Conservation (phyloP, 1,140 invertebrate genomes). For the Trissolcus basalis region DNA sequence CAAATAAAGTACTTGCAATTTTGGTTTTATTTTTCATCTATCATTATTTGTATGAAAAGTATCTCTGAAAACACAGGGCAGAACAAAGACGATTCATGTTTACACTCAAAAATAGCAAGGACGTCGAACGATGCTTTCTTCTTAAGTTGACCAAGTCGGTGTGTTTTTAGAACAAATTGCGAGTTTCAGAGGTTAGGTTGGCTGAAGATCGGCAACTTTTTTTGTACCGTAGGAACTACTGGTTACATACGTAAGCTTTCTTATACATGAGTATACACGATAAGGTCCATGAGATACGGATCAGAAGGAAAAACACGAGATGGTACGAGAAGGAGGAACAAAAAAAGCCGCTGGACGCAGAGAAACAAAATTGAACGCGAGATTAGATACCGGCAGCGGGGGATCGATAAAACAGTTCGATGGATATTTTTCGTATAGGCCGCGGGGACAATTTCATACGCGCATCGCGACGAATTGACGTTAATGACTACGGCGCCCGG, state of each 20-base stretch:
- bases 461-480: background rate
- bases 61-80: too few species aligned
- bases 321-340: slow-evolving; percentile 38
- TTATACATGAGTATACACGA: slow-evolving; percentile 21
- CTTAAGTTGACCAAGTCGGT: too few species aligned
- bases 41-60: too few species aligned
- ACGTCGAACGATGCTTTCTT: too few species aligned
- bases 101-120: too few species aligned
- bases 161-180: too few species aligned
- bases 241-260: background rate
- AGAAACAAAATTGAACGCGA: slow-evolving; percentile 59
- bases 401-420: slow-evolving; percentile 69
- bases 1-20: too few species aligned
- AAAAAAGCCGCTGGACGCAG: slow-evolving; percentile 42
- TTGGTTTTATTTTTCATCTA: too few species aligned
- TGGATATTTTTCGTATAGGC: background rate
- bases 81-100: too few species aligned
- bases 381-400: slow-evolving; percentile 66
- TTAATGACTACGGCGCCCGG: background rate
- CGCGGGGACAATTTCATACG: slow-evolving; percentile 1
- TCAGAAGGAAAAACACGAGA: slow-evolving; percentile 46
- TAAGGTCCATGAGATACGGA: slow-evolving; percentile 57
- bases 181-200: too few species aligned
- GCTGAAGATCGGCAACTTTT: too few species aligned
- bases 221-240: too few species aligned